Evolutionary conservation across 2,888 invertebrate species (phyloP).

Genomic region (Pristionchus fissidentatus): DNA sequence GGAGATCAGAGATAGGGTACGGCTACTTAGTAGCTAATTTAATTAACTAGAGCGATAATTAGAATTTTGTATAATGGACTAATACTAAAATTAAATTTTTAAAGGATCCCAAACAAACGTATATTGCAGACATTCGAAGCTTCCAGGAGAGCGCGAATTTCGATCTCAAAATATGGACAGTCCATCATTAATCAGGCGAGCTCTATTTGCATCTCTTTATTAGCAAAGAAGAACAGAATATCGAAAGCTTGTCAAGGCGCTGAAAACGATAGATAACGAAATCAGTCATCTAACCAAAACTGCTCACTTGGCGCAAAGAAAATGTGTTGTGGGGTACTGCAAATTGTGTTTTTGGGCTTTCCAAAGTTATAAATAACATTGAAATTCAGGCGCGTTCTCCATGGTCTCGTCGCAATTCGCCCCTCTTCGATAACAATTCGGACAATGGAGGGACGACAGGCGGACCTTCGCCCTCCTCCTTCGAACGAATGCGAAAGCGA

Average conservation of each 20-base stretch:
- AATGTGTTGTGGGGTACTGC: too few relatives aligned
- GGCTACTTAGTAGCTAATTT: neutral
- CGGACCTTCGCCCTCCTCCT: constrained; percentile 51
- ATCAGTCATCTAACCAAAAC: too few relatives aligned
- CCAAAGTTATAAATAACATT: neutral
- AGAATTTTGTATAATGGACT: neutral
- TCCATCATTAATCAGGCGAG: constrained; percentile 57
- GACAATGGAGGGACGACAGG: constrained; percentile 47
- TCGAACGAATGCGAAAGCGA: constrained; percentile 62
- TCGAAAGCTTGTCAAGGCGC: too few relatives aligned
- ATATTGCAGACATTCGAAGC: constrained; percentile 54
- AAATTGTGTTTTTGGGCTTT: too few relatives aligned
- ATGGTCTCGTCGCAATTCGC: constrained; percentile 68
- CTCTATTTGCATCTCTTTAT: constrained; percentile 51
- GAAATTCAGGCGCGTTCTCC: constrained; percentile 51
- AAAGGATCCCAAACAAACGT: neutral
- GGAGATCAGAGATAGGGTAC: constrained; percentile 66
- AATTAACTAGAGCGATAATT: neutral
- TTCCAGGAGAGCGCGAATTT: constrained; percentile 63
- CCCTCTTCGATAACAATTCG: constrained; percentile 59
- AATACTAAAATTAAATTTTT: neutral
- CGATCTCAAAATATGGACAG: constrained; percentile 68
- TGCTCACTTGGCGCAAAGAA: too few relatives aligned
- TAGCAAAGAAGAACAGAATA: too few relatives aligned
- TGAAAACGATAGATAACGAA: too few relatives aligned